Conservation (phyloP, 2,888 invertebrate genomes). For the Agrochola litura region DNA sequence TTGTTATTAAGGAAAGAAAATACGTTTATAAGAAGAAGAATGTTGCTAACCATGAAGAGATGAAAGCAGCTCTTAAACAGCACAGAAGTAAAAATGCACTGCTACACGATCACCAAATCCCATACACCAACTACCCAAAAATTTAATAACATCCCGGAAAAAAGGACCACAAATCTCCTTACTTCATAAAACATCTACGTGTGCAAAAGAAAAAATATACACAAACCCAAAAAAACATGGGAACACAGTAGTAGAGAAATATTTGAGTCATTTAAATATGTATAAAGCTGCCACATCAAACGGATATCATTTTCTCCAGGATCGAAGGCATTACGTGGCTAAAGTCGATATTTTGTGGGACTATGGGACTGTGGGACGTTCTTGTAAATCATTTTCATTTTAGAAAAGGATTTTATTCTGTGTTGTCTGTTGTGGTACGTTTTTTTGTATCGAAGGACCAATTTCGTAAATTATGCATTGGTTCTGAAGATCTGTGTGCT, state of each 20-base stretch:
- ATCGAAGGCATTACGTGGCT: slow-evolving; percentile 63
- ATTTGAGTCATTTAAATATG: slow-evolving; percentile 79
- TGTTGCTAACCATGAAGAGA: background rate
- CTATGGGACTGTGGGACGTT: slow-evolving; percentile 31
- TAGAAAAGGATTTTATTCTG: slow-evolving; percentile 41
- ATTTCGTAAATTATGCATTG: background rate
- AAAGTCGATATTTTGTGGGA: slow-evolving; percentile 54
- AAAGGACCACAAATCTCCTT: slow-evolving; percentile 62
- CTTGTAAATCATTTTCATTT: slow-evolving; percentile 58
- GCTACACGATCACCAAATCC: background rate
- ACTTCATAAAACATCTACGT: slow-evolving; percentile 57
- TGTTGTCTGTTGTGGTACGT: slow-evolving; percentile 8
- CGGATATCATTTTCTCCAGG: slow-evolving; percentile 69
- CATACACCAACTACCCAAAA: slow-evolving; percentile 26
- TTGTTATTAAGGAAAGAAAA: background rate
- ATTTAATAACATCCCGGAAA: slow-evolving; percentile 56
- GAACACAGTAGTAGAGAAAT: slow-evolving; percentile 64
- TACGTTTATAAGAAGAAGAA: background rate
- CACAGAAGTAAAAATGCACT: background rate
- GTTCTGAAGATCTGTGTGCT: background rate
- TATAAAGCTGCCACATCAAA: slow-evolving; percentile 75
- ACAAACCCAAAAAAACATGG: slow-evolving; percentile 62
- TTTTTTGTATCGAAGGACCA: background rate
- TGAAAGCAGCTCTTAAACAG: background rate
- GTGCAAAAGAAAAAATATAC: slow-evolving; percentile 45